Base-by-base conservation (phyloP, 2,113 vertebrate genomes). In the Rafetus swinhoei region DNA sequence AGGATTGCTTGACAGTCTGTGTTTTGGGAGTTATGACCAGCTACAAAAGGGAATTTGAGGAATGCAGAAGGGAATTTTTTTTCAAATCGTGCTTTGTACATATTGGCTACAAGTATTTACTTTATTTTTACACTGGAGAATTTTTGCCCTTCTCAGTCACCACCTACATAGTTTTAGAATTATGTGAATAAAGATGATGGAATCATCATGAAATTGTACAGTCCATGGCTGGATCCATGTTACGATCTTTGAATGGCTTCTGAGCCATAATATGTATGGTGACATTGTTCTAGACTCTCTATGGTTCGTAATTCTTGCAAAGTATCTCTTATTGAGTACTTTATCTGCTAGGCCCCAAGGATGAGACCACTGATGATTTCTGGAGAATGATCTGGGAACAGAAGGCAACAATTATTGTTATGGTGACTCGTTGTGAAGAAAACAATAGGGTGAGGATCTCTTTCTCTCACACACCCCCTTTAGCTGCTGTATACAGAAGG, bases 351-450 rank as follows among this genome's bases (percentile, higher is more conserved):
- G 99, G 99, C 2, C 99, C 99, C 12, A 99, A 99, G 93, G 99
- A 99, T 24, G 99, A 99, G 95, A 99, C 99, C 10, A 97, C 99
- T 4, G 93, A 97, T 92, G 99, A 99, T 95, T 99, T 99, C 97
- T 99, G 99, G 99, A 99, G 98, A 97, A 99, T 99, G 99, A 98
- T 99, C 94, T 99, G 99, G 99, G 99, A 99, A 90, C 99, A 99
- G 93, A 99, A 99, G 88, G 99, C 99, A 85, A 99, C 99, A 1
- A 98, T 99, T 79, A 99, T 99, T 86, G 99, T 99, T 93, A 99
- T 99, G 99, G 99, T 99, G 95, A 99, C 99, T 57, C 98, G 99
- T 45, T 99, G 99, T 95, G 99, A 99, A 93, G 99, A 99, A 97
- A 99, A 99, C 88, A 99, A 99, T 94, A 98, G 98, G 98, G 99